A percentile compares a stretch with the other conserved stretches of the same genome.
phyloP scores from a whole-genome alignment of 2,888 invertebrate species.

The Pseudeuparius sepicola region DNA sequence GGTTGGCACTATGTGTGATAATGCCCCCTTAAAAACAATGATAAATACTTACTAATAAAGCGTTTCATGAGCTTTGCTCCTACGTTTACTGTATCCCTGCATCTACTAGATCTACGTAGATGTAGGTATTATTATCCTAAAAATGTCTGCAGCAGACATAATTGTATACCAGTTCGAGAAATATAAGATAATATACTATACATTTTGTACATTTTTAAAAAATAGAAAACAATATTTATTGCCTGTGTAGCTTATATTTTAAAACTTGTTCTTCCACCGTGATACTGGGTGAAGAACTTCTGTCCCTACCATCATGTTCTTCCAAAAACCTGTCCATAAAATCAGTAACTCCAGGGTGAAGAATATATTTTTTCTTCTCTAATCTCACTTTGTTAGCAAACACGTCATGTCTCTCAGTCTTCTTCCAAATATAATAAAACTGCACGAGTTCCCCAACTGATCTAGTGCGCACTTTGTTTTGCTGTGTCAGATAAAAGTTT shows the following conservation, averaged over 20 bases:
- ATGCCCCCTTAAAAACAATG: no score
- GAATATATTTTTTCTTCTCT: constrained; percentile 85
- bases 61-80: no score
- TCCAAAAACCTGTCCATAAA: constrained; percentile 90
- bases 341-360: constrained; percentile 89
- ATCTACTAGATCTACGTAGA: no score
- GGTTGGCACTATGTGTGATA: no score
- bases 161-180: no score
- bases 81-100: no score
- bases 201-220: no score
- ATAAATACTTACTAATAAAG: no score
- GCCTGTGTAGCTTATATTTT: neutral
- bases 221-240: neutral
- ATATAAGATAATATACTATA: no score
- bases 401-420: constrained; percentile 93
- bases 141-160: no score
- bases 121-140: no score
- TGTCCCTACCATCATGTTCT: constrained; percentile 64
- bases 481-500: constrained; percentile 90
- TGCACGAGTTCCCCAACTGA: constrained; percentile 95
- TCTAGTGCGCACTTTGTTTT: constrained; percentile 84
- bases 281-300: constrained; percentile 61
- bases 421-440: constrained; percentile 97
- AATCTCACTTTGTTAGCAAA: constrained; percentile 80
- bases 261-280: neutral